Conservation (phyloP, 2,113 vertebrate species). For the human region DNA sequence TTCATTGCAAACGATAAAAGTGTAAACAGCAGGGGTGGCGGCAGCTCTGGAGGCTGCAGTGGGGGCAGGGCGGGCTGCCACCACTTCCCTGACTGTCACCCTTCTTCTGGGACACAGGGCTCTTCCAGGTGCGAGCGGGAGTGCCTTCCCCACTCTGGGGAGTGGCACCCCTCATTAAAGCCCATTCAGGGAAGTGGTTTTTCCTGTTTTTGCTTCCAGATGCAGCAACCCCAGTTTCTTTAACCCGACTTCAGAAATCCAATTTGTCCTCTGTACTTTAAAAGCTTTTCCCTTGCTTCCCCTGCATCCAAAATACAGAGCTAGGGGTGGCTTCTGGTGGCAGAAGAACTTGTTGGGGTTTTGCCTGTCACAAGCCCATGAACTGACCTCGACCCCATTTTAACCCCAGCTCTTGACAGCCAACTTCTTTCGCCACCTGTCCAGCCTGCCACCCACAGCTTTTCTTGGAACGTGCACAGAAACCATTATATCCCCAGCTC, state of each 20-base stretch:
- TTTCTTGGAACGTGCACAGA: background rate
- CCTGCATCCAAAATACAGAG: background rate
- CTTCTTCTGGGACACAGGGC: background rate
- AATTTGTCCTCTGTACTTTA: conserved; percentile 10
- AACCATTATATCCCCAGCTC: conserved; percentile 16
- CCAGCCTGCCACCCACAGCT: conserved; percentile 48
- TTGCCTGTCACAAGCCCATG: background rate
- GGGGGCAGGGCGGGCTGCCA: background rate
- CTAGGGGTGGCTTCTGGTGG: background rate
- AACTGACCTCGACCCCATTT: background rate
- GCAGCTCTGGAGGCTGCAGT: conserved; percentile 3
- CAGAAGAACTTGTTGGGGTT: background rate
- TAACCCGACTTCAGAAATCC: conserved; percentile 6
- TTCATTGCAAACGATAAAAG: conserved; percentile 78
- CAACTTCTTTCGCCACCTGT: background rate
- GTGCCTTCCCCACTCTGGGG: background rate
- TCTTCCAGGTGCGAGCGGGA: background rate
- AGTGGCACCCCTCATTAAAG: background rate
- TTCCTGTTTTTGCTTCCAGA: background rate
- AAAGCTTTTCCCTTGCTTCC: background rate
- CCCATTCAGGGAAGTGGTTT: background rate
- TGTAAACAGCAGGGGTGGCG: conserved; percentile 60
- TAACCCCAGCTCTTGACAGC: background rate
- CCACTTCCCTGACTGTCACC: background rate
- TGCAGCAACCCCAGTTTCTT: background rate